A percentile compares a stretch with the other conserved stretches of the same genome.
Conservation (phyloP, 2,113 vertebrate species). For the Muscicapa adusta region DNA sequence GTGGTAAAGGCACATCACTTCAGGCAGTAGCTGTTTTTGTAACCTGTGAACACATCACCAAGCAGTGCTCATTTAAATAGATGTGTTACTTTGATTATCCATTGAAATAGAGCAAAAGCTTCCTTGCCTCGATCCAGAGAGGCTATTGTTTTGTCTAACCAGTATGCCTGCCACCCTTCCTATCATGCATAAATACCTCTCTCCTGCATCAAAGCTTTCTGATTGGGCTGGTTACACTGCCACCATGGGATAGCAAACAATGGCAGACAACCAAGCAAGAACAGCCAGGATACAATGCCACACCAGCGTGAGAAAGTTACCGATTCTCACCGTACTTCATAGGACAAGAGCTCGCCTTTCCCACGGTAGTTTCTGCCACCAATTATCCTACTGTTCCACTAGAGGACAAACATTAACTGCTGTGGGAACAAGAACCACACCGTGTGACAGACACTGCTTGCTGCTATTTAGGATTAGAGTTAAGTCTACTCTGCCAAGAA, state of each 20-base stretch:
- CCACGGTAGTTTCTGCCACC: constrained; percentile 73
- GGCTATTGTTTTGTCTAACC: constrained; percentile 13
- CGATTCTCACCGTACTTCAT: constrained; percentile 14
- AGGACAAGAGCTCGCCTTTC: constrained; percentile 71
- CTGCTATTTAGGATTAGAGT: constrained; percentile 37
- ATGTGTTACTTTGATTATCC: not conserved
- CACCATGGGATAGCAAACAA: constrained; percentile 75
- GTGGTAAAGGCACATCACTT: not conserved
- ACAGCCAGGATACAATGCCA: constrained; percentile 68
- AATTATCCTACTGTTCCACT: constrained; percentile 66
- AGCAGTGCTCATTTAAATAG: not conserved
- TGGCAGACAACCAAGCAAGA: constrained; percentile 70
- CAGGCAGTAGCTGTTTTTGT: not conserved
- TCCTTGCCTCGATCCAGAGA: not conserved
- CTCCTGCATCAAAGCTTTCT: constrained; percentile 67
- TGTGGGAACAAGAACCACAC: constrained; percentile 75
- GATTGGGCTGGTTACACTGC: constrained; percentile 72
- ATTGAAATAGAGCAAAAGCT: not conserved
- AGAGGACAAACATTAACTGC: constrained; percentile 69
- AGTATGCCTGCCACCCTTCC: constrained; percentile 9
- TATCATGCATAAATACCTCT: constrained; percentile 54
- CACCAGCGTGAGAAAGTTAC: constrained; percentile 81
- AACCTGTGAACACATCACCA: not conserved
- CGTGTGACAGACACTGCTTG: constrained; percentile 45
- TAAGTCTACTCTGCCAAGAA: constrained; percentile 54